Conservation (phyloP, 2,113 vertebrate genomes). For the Nicator chloris region DNA sequence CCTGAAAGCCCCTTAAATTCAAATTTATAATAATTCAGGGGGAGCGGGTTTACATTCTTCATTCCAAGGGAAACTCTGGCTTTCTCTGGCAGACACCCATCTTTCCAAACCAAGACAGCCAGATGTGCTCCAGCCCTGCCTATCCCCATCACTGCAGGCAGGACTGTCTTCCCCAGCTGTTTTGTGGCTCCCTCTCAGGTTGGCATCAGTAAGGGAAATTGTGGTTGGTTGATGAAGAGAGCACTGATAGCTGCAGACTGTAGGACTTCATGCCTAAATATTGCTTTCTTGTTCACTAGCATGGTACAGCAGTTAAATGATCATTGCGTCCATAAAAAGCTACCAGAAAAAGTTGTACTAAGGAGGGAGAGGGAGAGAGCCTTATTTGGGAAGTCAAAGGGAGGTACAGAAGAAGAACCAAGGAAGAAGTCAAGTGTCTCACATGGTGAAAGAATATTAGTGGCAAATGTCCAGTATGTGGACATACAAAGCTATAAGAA, state of each 20-base stretch:
- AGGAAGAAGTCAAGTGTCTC: not conserved
- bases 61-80: too few species aligned
- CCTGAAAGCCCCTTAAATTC: too few species aligned
- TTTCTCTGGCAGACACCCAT: too few species aligned
- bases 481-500: not conserved
- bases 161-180: not conserved
- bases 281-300: not conserved
- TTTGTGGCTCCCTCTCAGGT: not conserved
- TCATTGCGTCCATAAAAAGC: not conserved
- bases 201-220: not conserved
- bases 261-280: not conserved
- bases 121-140: not conserved
- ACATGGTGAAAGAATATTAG: not conserved
- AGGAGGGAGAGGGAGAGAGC: not conserved
- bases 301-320: not conserved
- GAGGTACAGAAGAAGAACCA: not conserved
- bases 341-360: not conserved
- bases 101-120: too few species aligned
- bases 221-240: not conserved
- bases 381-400: not conserved
- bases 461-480: not conserved
- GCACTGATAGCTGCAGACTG: not conserved
- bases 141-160: not conserved
- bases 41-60: too few species aligned
- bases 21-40: too few species aligned